These are phyloP conservation scores for Hormaphis cornu DNA, from an alignment of 1,140 invertebrate species.

Conservation along the genomic window DNA sequence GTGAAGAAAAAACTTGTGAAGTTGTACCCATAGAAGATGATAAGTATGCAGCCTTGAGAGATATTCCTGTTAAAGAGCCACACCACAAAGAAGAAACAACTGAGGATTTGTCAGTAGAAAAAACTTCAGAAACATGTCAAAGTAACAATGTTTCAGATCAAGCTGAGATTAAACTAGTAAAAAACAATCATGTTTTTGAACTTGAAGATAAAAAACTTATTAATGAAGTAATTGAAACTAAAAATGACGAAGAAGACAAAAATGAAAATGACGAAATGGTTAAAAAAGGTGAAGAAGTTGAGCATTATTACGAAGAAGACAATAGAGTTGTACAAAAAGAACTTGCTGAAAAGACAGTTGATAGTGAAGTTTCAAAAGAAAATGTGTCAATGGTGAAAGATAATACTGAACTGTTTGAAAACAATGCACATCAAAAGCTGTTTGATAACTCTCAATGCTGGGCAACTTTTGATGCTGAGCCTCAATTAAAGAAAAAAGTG, in stretches of 20 bases:
- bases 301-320: not conserved
- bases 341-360: not conserved
- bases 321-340: not conserved
- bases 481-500: slow-evolving; percentile 37
- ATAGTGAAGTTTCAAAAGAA: not conserved
- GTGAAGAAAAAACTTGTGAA: slow-evolving; percentile 48
- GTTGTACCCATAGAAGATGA: slow-evolving; percentile 42
- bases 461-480: slow-evolving; percentile 18
- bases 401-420: not conserved
- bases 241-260: not conserved
- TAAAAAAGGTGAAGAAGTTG: not conserved
- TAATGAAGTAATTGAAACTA: slow-evolving; percentile 34
- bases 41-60: slow-evolving; percentile 59
- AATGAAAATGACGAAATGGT: not conserved
- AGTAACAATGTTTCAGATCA: slow-evolving; percentile 4
- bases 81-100: slow-evolving; percentile 38
- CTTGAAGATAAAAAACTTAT: slow-evolving; percentile 31
- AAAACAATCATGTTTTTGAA: not conserved
- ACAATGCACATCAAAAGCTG: not conserved
- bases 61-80: slow-evolving; percentile 55
- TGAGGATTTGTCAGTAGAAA: slow-evolving; percentile 29
- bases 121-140: slow-evolving; percentile 6
- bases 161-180: not conserved
- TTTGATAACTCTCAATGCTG: slow-evolving; percentile 11
- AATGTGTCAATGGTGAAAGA: not conserved